Conservation (phyloP, 2,797 vertebrate species). For the Tachyglossus aculeatus region DNA sequence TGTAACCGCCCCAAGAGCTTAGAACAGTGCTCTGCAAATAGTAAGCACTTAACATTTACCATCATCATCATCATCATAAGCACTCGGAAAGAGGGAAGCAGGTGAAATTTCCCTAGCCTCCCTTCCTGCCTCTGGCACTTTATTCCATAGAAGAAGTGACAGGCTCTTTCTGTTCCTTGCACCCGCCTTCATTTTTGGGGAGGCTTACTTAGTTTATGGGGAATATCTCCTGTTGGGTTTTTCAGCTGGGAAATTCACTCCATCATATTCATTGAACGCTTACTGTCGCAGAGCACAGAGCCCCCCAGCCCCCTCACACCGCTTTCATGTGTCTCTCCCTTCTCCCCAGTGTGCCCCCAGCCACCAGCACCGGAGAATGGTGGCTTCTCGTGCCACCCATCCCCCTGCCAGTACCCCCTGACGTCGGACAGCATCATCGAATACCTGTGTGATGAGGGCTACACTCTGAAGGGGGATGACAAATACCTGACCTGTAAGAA, state of each 20-base stretch:
- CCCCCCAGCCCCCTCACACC: neutral
- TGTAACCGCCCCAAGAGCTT: no score
- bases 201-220: no score
- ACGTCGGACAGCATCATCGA: constrained; percentile 90
- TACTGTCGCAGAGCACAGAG: no score
- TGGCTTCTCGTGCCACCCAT: constrained; percentile 90
- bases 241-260: neutral
- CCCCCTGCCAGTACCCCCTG: constrained; percentile 83
- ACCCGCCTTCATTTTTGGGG: no score
- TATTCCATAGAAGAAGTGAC: no score
- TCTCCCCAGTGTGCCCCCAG: constrained; percentile 83
- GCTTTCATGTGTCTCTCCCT: neutral
- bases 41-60: no score
- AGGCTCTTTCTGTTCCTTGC: no score
- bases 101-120: neutral
- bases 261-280: no score
- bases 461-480: constrained; percentile 92
- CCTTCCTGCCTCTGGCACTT: neutral
- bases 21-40: no score
- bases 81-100: neutral
- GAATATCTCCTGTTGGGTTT: neutral
- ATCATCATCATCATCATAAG: no score
- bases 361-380: constrained; percentile 92
- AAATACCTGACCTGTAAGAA: constrained; percentile 94
- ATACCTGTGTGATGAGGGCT: constrained; percentile 92